Evolutionary conservation across 2,797 vertebrate genomes (phyloP), one percentile per base, ranked within the genome.

Genomic region (Kryptopterus vitreolus): DNA sequence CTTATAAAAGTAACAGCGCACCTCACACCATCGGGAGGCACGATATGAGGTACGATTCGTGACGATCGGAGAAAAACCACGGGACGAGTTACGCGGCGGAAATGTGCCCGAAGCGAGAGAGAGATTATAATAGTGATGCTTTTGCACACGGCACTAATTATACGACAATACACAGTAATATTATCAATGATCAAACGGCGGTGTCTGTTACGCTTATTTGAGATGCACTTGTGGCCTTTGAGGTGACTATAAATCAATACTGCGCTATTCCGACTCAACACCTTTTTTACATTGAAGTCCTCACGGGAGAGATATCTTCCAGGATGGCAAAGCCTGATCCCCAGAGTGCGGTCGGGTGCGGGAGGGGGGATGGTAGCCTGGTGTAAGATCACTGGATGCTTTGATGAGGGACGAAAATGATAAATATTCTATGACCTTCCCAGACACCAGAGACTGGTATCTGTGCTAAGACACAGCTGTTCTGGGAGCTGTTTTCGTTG

Each of bases 191-290:
- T 7, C 15, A 18, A 48, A 9, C 7, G 12, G 48, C 11, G 68
- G 46, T 9, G n/a, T 50, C 3, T 29, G 46, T 52, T 69, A 33
- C 22, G 69, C 20, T 71, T 71, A 33, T 71, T 33, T 35, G 26
- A 71, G 12, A 35, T 55, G 12, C 11, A n/a, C 29, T 72, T 35
- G 20, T 55, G 29, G 29, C 55, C 29, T 72, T 15, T 55, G 52
- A 55, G 12, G n/a, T 53, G 53, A 70, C 68, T 70, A 26, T 16
- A 52, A 68, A 68, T 68, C 65, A 46, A 48, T 68, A 68, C 13
- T 35, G 9, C 26, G 43, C 48, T 52, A 52, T 52, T 48, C 6
- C 48, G 66, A 48, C 38, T 26, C 24, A 55, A 55, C 69, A 53
- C 29, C 20, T 55, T 53, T n/a, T n/a, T 33, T 8, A 72, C 55